Percentiles rank a stretch among this genome's conserved stretches.
Evolutionary conservation across 2,888 invertebrate genomes (phyloP).

Genomic region (Cerceris ruficornis): DNA sequence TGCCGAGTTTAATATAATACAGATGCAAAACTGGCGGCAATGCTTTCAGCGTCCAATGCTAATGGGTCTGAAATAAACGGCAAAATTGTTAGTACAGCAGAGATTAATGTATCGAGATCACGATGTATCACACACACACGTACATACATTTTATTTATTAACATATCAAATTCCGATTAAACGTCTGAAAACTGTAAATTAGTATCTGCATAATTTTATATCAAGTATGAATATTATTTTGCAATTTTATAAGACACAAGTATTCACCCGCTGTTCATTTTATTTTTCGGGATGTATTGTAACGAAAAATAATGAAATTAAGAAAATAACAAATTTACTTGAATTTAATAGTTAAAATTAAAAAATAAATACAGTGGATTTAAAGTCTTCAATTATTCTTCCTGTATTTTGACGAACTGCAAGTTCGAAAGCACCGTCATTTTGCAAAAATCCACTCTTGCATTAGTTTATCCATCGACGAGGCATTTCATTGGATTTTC

Average conservation of each 20-base stretch:
- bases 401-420: too few species aligned
- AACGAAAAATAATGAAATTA: too few species aligned
- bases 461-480: too few species aligned
- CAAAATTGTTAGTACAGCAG: constrained; percentile 41
- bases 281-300: too few species aligned
- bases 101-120: constrained; percentile 26
- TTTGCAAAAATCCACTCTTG: too few species aligned
- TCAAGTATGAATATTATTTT: background rate
- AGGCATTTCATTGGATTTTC: too few species aligned
- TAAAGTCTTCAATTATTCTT: too few species aligned
- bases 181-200: background rate
- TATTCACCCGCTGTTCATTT: background rate
- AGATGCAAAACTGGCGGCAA: constrained; percentile 47
- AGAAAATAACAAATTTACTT: too few species aligned
- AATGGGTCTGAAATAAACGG: constrained; percentile 62
- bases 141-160: background rate
- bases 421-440: too few species aligned
- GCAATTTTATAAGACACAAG: too few species aligned
- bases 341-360: too few species aligned
- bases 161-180: background rate
- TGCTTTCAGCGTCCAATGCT: constrained; percentile 50
- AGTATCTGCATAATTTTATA: background rate
- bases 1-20: constrained; percentile 43
- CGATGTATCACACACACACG: background rate
- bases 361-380: too few species aligned